Conservation (phyloP, 2,113 vertebrate species). For the Myodes glareolus region DNA sequence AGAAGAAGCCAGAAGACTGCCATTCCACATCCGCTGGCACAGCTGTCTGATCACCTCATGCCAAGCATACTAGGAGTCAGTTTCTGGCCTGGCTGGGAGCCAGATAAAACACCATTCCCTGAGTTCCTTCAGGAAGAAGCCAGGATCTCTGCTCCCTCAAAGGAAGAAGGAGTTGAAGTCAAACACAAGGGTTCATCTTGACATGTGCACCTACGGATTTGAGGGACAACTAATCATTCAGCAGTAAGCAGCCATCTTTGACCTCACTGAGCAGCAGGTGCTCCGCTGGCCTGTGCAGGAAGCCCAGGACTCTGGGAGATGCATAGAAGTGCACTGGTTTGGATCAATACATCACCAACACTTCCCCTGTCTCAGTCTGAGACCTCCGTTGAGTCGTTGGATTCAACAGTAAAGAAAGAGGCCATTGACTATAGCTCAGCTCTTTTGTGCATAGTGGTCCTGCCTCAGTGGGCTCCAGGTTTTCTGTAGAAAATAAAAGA, state of each 20-base stretch:
- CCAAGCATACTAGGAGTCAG: neutral
- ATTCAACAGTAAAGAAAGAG: constrained; percentile 6
- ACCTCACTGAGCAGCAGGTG: neutral
- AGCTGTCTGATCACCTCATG: neutral
- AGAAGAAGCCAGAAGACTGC: neutral
- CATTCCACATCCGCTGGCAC: neutral
- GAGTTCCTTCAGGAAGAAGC: neutral
- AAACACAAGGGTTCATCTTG: too few relatives aligned
- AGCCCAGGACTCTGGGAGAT: neutral
- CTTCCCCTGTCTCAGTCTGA: neutral
- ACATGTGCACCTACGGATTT: neutral
- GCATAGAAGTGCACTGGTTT: neutral
- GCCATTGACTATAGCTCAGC: neutral
- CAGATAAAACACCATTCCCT: neutral
- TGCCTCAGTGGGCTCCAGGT: neutral
- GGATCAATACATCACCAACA: neutral
- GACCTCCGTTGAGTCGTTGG: neutral
- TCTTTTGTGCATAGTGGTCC: neutral
- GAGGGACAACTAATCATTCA: neutral
- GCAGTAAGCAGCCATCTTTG: neutral
- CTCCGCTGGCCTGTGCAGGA: neutral
- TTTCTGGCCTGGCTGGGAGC: neutral
- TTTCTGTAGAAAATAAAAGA: constrained; percentile 22
- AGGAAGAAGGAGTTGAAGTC: neutral
- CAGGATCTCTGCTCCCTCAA: neutral